Conservation (phyloP, 2,888 invertebrate species). For the Drosophila setosimentum region DNA sequence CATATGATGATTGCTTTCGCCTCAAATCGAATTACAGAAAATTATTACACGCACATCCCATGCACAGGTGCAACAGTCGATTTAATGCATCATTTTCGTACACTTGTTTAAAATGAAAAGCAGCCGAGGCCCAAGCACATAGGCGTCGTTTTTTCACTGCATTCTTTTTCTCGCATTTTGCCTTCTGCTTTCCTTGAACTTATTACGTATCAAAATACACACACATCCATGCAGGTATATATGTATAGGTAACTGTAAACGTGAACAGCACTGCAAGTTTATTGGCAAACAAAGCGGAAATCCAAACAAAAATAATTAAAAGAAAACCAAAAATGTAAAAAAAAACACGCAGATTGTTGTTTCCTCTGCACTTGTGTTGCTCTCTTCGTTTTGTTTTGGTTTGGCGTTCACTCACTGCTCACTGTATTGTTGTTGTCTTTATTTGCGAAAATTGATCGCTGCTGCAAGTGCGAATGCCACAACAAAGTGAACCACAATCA, state of each 20-base stretch:
- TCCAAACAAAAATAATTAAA: conserved; percentile 37
- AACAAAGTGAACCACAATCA: conserved; percentile 56
- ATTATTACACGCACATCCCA: conserved; percentile 31
- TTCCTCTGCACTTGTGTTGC: conserved; percentile 38
- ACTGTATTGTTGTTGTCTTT: conserved; percentile 39
- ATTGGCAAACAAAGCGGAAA: conserved; percentile 30
- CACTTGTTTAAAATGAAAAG: conserved; percentile 20
- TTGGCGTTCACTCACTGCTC: conserved; percentile 17
- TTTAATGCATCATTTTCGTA: conserved; percentile 41
- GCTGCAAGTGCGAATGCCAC: conserved; percentile 57
- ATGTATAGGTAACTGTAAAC: conserved; percentile 35
- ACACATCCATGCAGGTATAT: conserved; percentile 8
- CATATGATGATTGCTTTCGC: conserved; percentile 21
- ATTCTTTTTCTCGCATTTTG: conserved; percentile 55
- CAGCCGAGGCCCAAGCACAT: conserved; percentile 22
- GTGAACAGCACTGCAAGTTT: conserved; percentile 36
- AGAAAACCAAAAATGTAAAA: conserved; percentile 13
- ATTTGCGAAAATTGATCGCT: conserved; percentile 64
- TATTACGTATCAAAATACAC: conserved; percentile 36
- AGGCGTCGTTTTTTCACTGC: conserved; percentile 44
- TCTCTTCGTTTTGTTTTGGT: conserved; percentile 9
- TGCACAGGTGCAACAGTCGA: conserved; percentile 25
- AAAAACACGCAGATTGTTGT: conserved; percentile 36
- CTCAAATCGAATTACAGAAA: conserved; percentile 20
- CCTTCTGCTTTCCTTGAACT: conserved; percentile 60